Evolutionary conservation across 2,888 invertebrate genomes (phyloP).

Genomic region (Tromatobia lineatoria): DNA sequence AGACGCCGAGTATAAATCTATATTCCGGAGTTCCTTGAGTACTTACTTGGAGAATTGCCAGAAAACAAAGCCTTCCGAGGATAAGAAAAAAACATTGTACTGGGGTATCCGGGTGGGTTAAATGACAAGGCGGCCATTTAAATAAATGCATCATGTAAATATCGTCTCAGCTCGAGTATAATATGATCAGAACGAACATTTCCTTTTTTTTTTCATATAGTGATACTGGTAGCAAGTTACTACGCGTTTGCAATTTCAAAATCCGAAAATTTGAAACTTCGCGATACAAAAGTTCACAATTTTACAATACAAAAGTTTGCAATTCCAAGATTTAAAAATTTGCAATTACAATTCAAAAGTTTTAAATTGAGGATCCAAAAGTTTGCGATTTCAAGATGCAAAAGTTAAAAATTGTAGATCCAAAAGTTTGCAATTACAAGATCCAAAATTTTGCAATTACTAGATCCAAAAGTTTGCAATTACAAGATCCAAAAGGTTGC

Average conservation of each 20-base stretch:
- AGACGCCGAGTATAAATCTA: not conserved
- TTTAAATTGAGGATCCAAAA: too few relatives aligned
- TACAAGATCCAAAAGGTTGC: too few relatives aligned
- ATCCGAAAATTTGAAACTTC: too few relatives aligned
- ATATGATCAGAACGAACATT: not conserved
- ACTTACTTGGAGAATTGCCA: not conserved
- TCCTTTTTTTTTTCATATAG: constrained; percentile 36
- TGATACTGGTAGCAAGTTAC: constrained; percentile 14
- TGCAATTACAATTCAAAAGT: too few relatives aligned
- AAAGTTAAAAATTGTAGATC: too few relatives aligned
- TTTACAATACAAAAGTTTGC: too few relatives aligned
- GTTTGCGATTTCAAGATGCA: too few relatives aligned
- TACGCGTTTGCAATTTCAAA: constrained; percentile 18
- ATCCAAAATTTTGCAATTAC: too few relatives aligned
- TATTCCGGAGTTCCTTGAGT: not conserved
- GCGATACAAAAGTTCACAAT: too few relatives aligned
- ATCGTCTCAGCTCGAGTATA: constrained; percentile 21
- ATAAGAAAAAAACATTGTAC: constrained; percentile 63
- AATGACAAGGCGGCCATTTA: constrained; percentile 27
- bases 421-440: too few relatives aligned
- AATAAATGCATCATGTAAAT: constrained; percentile 46
- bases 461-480: too few relatives aligned
- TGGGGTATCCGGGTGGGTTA: constrained; percentile 34
- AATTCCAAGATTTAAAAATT: too few relatives aligned
- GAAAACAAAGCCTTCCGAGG: constrained; percentile 43